Percentiles rank a stretch among this genome's conserved stretches.
Evolutionary conservation across 2,113 vertebrate species (phyloP).

Genomic region (Bombycilla garrulus): DNA sequence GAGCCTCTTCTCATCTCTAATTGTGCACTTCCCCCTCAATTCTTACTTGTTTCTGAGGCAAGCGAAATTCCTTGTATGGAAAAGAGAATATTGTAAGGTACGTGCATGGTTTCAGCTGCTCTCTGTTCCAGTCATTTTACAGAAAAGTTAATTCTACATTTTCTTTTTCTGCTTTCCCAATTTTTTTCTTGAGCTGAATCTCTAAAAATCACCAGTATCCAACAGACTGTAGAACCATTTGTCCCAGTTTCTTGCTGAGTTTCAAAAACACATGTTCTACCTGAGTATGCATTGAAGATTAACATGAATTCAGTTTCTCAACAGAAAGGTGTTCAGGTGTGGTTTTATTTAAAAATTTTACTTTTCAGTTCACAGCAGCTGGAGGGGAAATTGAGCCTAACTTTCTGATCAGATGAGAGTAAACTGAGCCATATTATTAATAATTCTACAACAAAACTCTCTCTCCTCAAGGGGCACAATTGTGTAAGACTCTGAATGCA

Average conservation of each 20-base stretch:
- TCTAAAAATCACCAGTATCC: background rate
- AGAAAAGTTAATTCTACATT: background rate
- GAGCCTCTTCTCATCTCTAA: slow-evolving; percentile 4
- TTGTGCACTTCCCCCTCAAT: background rate
- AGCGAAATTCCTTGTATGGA: background rate
- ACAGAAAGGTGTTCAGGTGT: background rate
- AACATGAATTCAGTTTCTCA: background rate
- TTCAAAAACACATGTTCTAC: background rate
- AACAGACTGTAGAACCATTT: background rate
- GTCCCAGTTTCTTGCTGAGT: background rate
- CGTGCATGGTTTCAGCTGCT: background rate
- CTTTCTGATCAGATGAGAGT: background rate
- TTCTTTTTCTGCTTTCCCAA: background rate
- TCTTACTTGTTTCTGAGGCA: background rate
- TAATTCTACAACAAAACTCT: background rate
- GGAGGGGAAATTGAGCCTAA: background rate
- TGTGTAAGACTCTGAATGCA: background rate
- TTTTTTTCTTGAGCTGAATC: background rate
- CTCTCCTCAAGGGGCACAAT: background rate
- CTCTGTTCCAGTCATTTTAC: background rate
- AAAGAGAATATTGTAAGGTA: background rate
- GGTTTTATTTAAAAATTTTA: background rate
- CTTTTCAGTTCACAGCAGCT: background rate
- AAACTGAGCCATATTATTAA: background rate
- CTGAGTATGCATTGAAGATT: background rate